These are phyloP conservation scores for Callitettix versicolor DNA, from an alignment of 1,140 invertebrate genomes.

Conservation along the genomic window DNA sequence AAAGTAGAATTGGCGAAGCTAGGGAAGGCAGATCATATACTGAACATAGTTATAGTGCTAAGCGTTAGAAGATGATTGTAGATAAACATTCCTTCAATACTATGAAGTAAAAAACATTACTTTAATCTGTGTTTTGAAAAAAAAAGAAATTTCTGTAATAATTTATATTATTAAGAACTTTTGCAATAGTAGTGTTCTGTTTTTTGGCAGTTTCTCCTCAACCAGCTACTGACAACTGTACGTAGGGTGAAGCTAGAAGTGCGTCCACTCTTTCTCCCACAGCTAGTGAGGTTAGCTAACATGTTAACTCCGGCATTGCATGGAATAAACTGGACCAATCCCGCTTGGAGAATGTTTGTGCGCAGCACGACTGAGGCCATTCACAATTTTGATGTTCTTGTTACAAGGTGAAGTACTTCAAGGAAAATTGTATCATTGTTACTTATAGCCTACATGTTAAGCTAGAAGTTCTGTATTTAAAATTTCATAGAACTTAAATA, in stretches of 20 bases:
- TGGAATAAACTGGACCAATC: slow-evolving; percentile 67
- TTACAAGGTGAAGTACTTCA: slow-evolving; percentile 34
- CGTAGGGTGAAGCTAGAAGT: slow-evolving; percentile 73
- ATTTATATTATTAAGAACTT: too few species aligned
- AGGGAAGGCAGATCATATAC: too few species aligned
- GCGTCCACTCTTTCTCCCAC: slow-evolving; percentile 70
- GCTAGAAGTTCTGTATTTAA: too few species aligned
- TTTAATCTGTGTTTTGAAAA: too few species aligned
- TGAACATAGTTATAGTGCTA: too few species aligned
- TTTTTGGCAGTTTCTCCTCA: slow-evolving; percentile 52
- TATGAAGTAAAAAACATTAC: too few species aligned
- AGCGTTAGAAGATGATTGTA: too few species aligned
- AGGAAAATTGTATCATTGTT: neutral
- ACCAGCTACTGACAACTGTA: slow-evolving; percentile 58
- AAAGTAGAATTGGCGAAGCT: too few species aligned
- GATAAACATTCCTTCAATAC: too few species aligned
- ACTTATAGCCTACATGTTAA: too few species aligned
- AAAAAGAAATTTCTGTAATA: too few species aligned
- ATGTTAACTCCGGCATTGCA: slow-evolving; percentile 69
- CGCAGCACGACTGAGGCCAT: slow-evolving; percentile 57
- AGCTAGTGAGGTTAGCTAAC: slow-evolving; percentile 69
- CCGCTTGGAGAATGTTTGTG: slow-evolving; percentile 63
- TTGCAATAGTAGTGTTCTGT: too few species aligned
- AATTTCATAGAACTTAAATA: neutral
- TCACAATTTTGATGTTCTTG: slow-evolving; percentile 70